phyloP scores from a whole-genome alignment of 2,888 invertebrate genomes.

The Microchrysa polita region DNA sequence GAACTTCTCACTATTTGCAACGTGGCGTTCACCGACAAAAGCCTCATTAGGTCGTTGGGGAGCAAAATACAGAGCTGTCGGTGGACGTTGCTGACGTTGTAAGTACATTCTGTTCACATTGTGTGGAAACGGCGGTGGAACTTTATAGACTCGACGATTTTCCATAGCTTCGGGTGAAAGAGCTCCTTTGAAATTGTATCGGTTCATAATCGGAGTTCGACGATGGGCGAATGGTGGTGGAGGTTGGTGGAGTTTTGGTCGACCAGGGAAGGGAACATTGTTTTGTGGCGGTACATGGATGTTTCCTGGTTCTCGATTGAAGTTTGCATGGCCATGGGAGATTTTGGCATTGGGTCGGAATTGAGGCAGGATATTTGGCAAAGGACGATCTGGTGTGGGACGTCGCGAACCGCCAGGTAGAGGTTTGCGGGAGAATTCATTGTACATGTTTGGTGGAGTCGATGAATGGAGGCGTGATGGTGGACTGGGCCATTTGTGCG shows the following conservation, averaged over 20 bases:
- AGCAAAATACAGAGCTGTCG: constrained; percentile 49
- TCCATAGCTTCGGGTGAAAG: constrained; percentile 30
- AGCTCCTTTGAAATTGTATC: constrained; percentile 19
- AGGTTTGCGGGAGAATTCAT: constrained; percentile 53
- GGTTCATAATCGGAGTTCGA: constrained; percentile 52
- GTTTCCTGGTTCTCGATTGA: constrained; percentile 61
- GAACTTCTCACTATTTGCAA: constrained; percentile 51
- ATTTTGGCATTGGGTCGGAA: constrained; percentile 75
- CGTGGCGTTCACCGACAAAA: constrained; percentile 57
- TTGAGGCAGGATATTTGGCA: constrained; percentile 77
- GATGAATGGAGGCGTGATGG: constrained; percentile 50
- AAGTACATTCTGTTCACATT: constrained; percentile 56
- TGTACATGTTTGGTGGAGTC: constrained; percentile 44
- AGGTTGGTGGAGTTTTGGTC: constrained; percentile 50
- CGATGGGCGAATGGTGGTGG: constrained; percentile 61
- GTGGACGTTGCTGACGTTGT: constrained; percentile 53
- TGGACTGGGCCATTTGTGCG: constrained; percentile 53
- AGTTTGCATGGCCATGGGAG: constrained; percentile 63
- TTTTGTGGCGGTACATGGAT: constrained; percentile 56
- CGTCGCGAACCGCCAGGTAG: constrained; percentile 54
- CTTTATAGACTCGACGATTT: constrained; percentile 59
- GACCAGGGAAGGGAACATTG: constrained; percentile 53
- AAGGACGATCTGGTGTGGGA: constrained; percentile 57
- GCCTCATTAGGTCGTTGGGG: constrained; percentile 53
- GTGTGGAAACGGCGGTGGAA: constrained; percentile 53